Conservation (phyloP, 2,113 vertebrate species). For the Haplochromis burtoni region DNA sequence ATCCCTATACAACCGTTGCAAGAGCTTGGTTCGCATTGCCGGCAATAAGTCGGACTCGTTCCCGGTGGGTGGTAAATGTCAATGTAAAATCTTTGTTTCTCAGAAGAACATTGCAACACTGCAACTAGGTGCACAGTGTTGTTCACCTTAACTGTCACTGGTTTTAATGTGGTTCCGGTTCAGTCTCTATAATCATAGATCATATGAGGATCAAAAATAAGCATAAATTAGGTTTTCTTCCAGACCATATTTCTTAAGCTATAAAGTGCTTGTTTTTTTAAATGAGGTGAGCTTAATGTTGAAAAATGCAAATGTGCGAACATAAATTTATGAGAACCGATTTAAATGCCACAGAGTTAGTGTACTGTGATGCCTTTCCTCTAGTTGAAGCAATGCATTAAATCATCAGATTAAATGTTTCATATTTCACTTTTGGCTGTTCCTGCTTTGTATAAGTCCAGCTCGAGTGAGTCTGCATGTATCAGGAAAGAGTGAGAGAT, state of each 20-base stretch:
- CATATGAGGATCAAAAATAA: neutral
- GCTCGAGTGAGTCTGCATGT: neutral
- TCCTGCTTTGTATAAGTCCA: constrained; percentile 4
- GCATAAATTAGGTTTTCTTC: neutral
- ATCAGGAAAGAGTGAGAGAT: constrained; percentile 1
- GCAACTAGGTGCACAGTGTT: neutral
- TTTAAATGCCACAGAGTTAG: neutral
- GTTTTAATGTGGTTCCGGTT: neutral
- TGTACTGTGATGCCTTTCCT: neutral
- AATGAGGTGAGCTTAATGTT: neutral
- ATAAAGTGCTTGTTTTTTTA: neutral
- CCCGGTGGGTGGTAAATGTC: neutral
- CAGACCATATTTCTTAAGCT: neutral
- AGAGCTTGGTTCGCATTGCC: too few species aligned
- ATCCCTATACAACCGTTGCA: too few species aligned
- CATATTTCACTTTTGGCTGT: constrained; percentile 20
- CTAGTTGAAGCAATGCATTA: constrained; percentile 3
- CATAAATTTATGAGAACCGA: neutral
- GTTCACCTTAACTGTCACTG: neutral
- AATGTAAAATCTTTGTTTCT: neutral
- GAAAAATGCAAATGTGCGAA: neutral
- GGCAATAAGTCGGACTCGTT: too few species aligned
- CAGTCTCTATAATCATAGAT: neutral
- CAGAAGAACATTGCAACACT: neutral
- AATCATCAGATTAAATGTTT: constrained; percentile 29